These are phyloP conservation scores for Ellobius talpinus DNA, from an alignment of 2,113 vertebrate species.

Conservation along the genomic window DNA sequence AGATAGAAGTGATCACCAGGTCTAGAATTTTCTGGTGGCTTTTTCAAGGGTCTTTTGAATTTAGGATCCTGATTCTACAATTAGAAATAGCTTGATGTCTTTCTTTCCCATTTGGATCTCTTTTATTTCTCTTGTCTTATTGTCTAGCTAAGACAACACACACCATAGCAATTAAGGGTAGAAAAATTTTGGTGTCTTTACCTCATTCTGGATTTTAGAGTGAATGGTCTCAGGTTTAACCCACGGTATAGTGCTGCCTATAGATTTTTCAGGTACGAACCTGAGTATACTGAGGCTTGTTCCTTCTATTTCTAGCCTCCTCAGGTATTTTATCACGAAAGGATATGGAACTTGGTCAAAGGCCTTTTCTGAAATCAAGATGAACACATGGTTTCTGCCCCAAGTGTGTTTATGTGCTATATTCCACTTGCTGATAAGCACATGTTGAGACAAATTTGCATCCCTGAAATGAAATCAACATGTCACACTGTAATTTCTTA, in stretches of 20 bases:
- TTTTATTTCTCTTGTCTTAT: background rate
- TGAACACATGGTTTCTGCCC: background rate
- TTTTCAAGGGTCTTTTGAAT: background rate
- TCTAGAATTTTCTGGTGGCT: background rate
- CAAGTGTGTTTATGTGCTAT: background rate
- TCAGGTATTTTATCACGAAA: background rate
- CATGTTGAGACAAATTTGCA: background rate
- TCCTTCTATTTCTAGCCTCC: background rate
- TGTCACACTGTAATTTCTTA: background rate
- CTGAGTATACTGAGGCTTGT: background rate
- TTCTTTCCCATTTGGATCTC: no score
- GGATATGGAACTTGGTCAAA: background rate
- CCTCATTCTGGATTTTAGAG: background rate
- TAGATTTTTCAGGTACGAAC: background rate
- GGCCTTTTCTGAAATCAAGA: background rate
- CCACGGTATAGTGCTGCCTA: background rate
- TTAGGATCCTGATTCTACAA: background rate
- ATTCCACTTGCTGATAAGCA: background rate
- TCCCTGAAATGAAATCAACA: background rate
- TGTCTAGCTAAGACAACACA: background rate
- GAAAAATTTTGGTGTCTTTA: background rate
- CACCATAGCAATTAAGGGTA: background rate
- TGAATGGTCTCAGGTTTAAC: background rate
- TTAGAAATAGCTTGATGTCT: background rate
- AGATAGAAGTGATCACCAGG: background rate